phyloP scores from a whole-genome alignment of 2,113 vertebrate species.

The Leucoraja erinaceus region DNA sequence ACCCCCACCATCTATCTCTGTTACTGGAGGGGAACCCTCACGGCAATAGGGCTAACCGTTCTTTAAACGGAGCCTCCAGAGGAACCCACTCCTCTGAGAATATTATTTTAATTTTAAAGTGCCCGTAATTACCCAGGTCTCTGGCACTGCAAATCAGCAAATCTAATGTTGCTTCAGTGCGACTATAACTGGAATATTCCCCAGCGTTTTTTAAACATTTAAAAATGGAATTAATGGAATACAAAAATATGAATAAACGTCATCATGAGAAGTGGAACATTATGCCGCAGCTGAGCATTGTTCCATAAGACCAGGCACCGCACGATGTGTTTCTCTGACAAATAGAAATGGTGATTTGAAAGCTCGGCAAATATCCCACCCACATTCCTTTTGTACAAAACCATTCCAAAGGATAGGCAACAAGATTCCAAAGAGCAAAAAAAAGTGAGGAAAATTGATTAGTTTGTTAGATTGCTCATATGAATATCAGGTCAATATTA shows the following conservation, averaged over 20 bases:
- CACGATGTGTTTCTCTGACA: not conserved
- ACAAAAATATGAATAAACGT: not conserved
- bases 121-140: too few relatives aligned
- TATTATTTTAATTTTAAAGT: too few relatives aligned
- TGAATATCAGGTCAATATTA: not conserved
- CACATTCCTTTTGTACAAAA: not conserved
- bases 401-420: not conserved
- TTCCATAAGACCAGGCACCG: not conserved
- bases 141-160: too few relatives aligned
- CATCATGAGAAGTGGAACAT: not conserved
- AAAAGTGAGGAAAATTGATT: not conserved
- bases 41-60: too few relatives aligned
- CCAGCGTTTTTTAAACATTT: too few relatives aligned
- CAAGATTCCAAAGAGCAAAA: not conserved
- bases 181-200: too few relatives aligned
- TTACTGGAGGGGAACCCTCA: too few relatives aligned
- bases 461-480: not conserved
- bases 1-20: too few relatives aligned
- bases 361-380: not conserved
- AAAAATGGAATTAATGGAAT: not conserved
- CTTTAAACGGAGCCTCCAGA: too few relatives aligned
- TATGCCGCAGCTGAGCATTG: not conserved
- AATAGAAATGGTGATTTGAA: not conserved
- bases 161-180: too few relatives aligned
- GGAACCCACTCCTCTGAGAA: too few relatives aligned